A percentile compares a stretch with the other conserved stretches of the same genome.
Evolutionary conservation across 64 coral and sea anemone genomes (phyloP).

Genomic region (Catalaphyllia jardinei): DNA sequence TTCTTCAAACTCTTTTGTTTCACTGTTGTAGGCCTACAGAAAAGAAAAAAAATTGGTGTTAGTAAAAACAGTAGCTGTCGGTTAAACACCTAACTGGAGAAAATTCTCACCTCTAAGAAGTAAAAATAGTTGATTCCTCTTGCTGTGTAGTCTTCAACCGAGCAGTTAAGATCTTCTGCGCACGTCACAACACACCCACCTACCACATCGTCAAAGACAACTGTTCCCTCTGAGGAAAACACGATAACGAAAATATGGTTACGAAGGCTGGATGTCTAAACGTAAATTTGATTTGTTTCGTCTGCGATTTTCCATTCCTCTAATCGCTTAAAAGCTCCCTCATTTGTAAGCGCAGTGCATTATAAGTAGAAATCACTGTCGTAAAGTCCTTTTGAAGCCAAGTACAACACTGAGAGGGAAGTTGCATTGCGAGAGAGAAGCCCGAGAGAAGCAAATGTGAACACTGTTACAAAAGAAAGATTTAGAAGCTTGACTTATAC

Average conservation of each 20-base stretch:
- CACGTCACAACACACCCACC: constrained; percentile 76
- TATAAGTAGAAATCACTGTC: too few relatives aligned
- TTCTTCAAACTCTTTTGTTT: constrained; percentile 84
- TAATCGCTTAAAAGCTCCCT: too few relatives aligned
- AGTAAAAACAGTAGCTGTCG: not conserved
- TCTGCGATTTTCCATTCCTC: not conserved
- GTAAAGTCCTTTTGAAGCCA: too few relatives aligned
- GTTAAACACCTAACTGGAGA: not conserved
- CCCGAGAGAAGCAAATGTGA: too few relatives aligned
- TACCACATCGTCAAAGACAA: constrained; percentile 51
- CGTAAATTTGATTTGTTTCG: not conserved
- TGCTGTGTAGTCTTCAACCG: constrained; percentile 69
- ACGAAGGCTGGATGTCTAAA: not conserved
- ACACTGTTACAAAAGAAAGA: not conserved
- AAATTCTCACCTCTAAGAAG: constrained; percentile 80
- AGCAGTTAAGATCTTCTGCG: constrained; percentile 75
- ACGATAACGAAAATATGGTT: not conserved
- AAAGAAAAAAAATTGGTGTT: not conserved
- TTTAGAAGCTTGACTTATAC: not conserved
- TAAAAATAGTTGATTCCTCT: constrained; percentile 86
- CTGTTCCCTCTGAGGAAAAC: constrained; percentile 30
- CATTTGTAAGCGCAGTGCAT: too few relatives aligned
- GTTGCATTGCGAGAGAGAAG: too few relatives aligned
- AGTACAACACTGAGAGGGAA: too few relatives aligned
- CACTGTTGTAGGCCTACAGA: constrained; percentile 77